phyloP scores from a whole-genome alignment of 2,797 vertebrate genomes.

The Spinus olivaceus region DNA sequence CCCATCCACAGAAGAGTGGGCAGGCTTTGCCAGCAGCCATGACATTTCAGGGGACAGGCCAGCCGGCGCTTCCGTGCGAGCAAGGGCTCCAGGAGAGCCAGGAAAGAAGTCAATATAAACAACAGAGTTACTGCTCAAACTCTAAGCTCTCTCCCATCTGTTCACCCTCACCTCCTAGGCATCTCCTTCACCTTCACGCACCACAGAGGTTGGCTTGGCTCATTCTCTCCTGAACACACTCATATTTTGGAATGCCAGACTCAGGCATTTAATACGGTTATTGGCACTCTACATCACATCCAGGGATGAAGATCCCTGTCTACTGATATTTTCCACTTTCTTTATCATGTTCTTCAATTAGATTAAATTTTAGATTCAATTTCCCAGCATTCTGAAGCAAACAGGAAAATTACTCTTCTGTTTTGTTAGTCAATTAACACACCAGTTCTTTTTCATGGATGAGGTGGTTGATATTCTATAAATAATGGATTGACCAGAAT shows the following conservation, averaged over 20 bases:
- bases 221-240: neutral
- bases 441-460: constrained; percentile 1
- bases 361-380: neutral
- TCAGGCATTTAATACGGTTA: neutral
- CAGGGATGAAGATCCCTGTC: neutral
- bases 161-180: constrained; percentile 20
- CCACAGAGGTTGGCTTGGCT: constrained; percentile 28
- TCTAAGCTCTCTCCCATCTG: constrained; percentile 47
- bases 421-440: constrained; percentile 44
- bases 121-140: neutral
- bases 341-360: neutral
- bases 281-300: neutral
- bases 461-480: neutral
- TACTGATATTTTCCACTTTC: neutral
- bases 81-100: neutral
- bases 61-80: neutral
- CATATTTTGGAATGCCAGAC: constrained; percentile 16
- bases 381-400: constrained; percentile 22
- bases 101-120: neutral
- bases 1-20: neutral
- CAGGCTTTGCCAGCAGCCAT: constrained; percentile 19
- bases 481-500: constrained; percentile 3
- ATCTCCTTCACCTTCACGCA: constrained; percentile 60
- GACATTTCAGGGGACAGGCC: neutral
- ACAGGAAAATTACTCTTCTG: constrained; percentile 49